A percentile compares a stretch with the other conserved stretches of the same genome.
Evolutionary conservation across 2,113 vertebrate genomes (phyloP).

Genomic region (Stercorarius parasiticus): DNA sequence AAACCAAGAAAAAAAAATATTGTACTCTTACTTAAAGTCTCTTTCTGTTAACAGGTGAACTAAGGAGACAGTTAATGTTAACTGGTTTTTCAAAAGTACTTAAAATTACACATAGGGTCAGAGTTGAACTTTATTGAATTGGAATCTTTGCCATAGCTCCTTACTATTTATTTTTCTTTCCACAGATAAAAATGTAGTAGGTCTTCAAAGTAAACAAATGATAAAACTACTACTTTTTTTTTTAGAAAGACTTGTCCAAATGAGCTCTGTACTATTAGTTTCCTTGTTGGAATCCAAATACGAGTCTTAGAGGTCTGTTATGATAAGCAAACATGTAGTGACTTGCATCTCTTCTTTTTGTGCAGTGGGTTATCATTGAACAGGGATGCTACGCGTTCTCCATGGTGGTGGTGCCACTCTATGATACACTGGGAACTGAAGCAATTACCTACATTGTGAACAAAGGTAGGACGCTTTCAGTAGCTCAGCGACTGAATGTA

Average conservation of each 20-base stretch:
- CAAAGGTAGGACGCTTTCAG: slow-evolving; percentile 78
- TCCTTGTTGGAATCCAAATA: neutral
- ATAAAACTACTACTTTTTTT: neutral
- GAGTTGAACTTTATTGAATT: neutral
- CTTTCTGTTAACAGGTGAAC: neutral
- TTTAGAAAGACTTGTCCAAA: neutral
- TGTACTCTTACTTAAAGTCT: neutral
- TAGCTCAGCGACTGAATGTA: neutral
- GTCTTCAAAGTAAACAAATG: neutral
- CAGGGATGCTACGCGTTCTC: slow-evolving; percentile 91
- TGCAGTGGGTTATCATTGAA: slow-evolving; percentile 93
- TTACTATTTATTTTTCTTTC: neutral
- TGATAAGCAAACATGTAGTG: neutral
- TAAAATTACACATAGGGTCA: neutral
- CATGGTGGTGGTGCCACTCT: slow-evolving; percentile 91
- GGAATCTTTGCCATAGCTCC: neutral
- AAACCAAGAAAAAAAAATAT: neutral
- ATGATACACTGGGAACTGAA: slow-evolving; percentile 90
- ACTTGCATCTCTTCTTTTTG: neutral
- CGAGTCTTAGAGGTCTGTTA: neutral
- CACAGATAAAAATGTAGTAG: neutral
- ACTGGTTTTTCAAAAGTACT: neutral
- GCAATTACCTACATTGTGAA: slow-evolving; percentile 88
- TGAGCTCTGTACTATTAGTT: neutral
- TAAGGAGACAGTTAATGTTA: neutral